phyloP scores from a whole-genome alignment of 1,140 invertebrate genomes.

The Cydia pomonella region DNA sequence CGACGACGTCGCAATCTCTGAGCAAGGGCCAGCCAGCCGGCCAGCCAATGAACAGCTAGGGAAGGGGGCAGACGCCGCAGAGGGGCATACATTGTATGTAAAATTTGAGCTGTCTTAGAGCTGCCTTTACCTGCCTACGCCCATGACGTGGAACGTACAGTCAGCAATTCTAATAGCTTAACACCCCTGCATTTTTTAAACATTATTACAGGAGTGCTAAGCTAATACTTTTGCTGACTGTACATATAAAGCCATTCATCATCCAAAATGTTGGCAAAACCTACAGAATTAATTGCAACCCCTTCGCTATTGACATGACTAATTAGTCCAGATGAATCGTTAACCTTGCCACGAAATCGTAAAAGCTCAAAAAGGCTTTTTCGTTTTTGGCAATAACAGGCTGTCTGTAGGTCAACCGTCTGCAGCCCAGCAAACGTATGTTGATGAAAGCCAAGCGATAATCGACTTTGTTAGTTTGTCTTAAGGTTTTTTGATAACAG shows the following conservation, averaged over 20 bases:
- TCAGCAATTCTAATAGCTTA: too few species aligned
- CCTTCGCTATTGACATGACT: conserved; percentile 61
- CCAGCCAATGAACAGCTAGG: too few species aligned
- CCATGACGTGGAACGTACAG: too few species aligned
- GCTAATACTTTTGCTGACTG: too few species aligned
- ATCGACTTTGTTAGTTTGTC: neutral
- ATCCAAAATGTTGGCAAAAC: conserved; percentile 43
- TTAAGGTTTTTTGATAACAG: neutral
- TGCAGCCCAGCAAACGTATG: neutral
- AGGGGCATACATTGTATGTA: too few species aligned
- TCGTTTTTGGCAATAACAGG: conserved; percentile 58
- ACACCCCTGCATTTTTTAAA: too few species aligned
- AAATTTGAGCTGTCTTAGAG: too few species aligned
- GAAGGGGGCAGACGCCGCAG: too few species aligned
- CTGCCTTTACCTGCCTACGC: too few species aligned
- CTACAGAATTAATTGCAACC: conserved; percentile 58
- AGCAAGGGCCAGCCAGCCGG: too few species aligned
- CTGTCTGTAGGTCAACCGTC: conserved; percentile 70
- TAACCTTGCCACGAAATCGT: conserved; percentile 33
- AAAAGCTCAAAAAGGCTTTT: conserved; percentile 39
- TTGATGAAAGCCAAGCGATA: neutral
- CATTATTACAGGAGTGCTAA: too few species aligned
- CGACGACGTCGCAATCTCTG: too few species aligned
- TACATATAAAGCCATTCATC: conserved; percentile 41
- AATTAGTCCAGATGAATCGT: conserved; percentile 59